These are phyloP conservation scores for Apamea anceps DNA, from an alignment of 2,888 invertebrate genomes.

Conservation along the genomic window DNA sequence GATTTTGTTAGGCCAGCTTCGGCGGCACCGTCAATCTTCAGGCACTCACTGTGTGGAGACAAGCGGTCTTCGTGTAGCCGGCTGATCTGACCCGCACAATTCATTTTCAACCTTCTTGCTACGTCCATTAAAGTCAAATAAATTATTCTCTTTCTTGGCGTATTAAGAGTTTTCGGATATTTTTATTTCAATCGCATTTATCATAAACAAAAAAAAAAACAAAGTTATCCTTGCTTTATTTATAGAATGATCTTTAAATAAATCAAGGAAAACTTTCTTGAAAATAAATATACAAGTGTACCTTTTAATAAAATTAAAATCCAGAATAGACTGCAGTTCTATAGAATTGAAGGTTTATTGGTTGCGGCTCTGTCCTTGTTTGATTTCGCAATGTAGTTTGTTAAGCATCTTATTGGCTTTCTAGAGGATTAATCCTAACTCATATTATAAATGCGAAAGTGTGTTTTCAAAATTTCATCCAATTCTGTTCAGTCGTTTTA, in stretches of 20 bases:
- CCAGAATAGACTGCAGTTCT: not conserved
- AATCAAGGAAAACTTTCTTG: not conserved
- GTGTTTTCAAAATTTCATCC: no score
- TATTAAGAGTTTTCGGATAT: not conserved
- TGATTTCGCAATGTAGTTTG: not conserved
- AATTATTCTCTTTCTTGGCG: not conserved
- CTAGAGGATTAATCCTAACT: not conserved
- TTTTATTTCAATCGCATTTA: no score
- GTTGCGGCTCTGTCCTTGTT: not conserved
- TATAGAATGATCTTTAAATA: not conserved
- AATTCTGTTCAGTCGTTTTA: no score
- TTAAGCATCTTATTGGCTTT: not conserved
- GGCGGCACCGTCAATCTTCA: not conserved
- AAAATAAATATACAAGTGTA: slow-evolving; percentile 4
- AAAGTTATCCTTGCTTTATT: no score
- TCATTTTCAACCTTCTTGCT: not conserved
- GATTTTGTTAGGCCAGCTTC: not conserved
- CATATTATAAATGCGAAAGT: not conserved
- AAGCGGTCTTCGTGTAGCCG: not conserved
- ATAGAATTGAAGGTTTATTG: not conserved
- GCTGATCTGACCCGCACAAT: not conserved
- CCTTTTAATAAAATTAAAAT: slow-evolving; percentile 3
- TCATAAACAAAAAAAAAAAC: no score
- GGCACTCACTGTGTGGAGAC: not conserved
- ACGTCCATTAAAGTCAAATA: not conserved